Evolutionary conservation across 2,797 vertebrate genomes (phyloP).

Genomic region (Poeciliopsis paucimaculata): DNA sequence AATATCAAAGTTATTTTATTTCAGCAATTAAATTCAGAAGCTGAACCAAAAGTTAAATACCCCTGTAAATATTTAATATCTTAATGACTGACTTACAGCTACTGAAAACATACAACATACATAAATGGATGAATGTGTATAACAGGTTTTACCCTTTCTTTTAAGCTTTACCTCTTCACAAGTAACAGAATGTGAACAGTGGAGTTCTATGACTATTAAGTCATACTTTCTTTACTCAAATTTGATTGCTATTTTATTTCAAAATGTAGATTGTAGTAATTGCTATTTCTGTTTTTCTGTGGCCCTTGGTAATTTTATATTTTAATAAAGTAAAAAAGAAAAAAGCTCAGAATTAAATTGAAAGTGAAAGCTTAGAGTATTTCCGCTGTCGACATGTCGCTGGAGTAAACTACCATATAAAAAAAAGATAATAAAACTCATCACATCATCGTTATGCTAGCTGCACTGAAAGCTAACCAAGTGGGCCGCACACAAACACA

Average conservation of each 20-base stretch:
- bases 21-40: not conserved
- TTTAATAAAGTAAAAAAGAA: not conserved
- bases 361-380: not conserved
- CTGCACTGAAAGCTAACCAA: constrained; percentile 30
- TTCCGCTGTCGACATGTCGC: not conserved
- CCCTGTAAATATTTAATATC: not conserved
- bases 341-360: not conserved
- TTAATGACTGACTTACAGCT: not conserved
- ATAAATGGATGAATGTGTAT: not conserved
- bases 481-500: constrained; percentile 9
- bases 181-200: not conserved
- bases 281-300: not conserved
- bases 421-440: not conserved
- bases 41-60: not conserved
- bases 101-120: not conserved
- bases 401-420: not conserved
- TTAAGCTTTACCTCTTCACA: not conserved
- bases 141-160: not conserved
- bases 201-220: not conserved
- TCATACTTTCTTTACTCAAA: not conserved
- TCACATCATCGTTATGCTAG: constrained; percentile 11
- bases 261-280: not conserved
- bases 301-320: not conserved
- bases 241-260: not conserved
- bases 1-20: not conserved